These are phyloP conservation scores for Miltochrista miniata DNA, from an alignment of 2,888 invertebrate genomes.

Conservation along the genomic window DNA sequence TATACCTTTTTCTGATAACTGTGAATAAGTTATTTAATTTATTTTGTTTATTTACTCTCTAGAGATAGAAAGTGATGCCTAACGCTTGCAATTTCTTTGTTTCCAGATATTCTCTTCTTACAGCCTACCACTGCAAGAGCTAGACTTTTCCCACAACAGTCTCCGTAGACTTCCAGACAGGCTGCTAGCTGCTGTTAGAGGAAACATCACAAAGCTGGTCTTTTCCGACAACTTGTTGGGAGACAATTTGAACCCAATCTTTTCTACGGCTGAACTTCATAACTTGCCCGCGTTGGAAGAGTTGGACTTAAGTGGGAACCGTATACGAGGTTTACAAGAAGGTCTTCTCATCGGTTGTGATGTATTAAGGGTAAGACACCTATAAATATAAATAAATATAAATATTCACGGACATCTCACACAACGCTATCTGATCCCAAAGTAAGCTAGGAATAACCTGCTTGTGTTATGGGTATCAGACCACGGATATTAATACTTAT, in stretches of 20 bases:
- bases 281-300: slow-evolving; percentile 88
- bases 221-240: slow-evolving; percentile 93
- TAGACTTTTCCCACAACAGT: slow-evolving; percentile 93
- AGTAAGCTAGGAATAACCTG: too few species aligned
- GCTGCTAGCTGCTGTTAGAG: slow-evolving; percentile 86
- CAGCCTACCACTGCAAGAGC: slow-evolving; percentile 87
- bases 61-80: too few species aligned
- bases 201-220: slow-evolving; percentile 87
- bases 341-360: slow-evolving; percentile 93
- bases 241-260: slow-evolving; percentile 95
- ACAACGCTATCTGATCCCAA: too few species aligned
- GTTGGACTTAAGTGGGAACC: slow-evolving; percentile 91
- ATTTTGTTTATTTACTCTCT: too few species aligned
- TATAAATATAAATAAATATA: too few species aligned
- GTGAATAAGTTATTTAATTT: too few species aligned
- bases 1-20: too few species aligned
- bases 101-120: slow-evolving; percentile 87
- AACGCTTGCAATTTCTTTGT: not conserved
- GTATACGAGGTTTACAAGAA: slow-evolving; percentile 92
- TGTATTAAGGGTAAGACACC: slow-evolving; percentile 84
- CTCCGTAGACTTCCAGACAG: slow-evolving; percentile 91
- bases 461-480: too few species aligned
- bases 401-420: too few species aligned
- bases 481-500: too few species aligned
- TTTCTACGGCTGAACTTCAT: slow-evolving; percentile 93